A percentile compares a stretch with the other conserved stretches of the same genome.
phyloP scores from a whole-genome alignment of 2,797 vertebrate species.

The Dipus sagitta region DNA sequence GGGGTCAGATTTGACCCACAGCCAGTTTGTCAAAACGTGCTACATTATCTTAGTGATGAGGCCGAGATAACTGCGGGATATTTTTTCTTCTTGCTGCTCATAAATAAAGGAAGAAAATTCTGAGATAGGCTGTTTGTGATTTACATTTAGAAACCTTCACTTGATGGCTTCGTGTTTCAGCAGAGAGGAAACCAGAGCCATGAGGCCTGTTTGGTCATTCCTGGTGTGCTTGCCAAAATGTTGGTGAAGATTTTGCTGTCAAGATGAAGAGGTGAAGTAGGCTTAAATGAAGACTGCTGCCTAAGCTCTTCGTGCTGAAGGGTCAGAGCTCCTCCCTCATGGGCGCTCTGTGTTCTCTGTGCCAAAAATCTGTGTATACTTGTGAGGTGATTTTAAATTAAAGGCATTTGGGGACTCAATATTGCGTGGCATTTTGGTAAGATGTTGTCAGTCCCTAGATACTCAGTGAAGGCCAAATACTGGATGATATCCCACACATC shows the following conservation, averaged over 20 bases:
- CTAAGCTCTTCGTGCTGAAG: conserved; percentile 61
- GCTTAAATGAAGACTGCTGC: conserved; percentile 82
- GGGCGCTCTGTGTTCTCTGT: not conserved
- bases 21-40: not conserved
- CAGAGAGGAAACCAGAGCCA: conserved; percentile 76
- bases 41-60: not conserved
- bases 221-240: conserved; percentile 82
- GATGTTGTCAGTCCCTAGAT: conserved; percentile 82
- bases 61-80: conserved; percentile 15
- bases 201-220: conserved; percentile 81
- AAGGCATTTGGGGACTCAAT: conserved; percentile 74
- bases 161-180: conserved; percentile 81
- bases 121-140: conserved; percentile 78
- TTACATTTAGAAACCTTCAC: conserved; percentile 71
- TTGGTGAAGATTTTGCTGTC: conserved; percentile 84
- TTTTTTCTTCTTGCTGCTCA: conserved; percentile 50
- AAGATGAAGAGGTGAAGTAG: conserved; percentile 80
- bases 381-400: conserved; percentile 72
- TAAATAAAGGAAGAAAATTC: conserved; percentile 61
- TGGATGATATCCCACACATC: conserved; percentile 81
- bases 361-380: conserved; percentile 68
- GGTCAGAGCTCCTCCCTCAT: conserved; percentile 74
- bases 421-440: conserved; percentile 80
- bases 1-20: not conserved
- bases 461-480: conserved; percentile 81